Conservation (phyloP, 2,797 vertebrate species). For the Gambusia yucatana region DNA sequence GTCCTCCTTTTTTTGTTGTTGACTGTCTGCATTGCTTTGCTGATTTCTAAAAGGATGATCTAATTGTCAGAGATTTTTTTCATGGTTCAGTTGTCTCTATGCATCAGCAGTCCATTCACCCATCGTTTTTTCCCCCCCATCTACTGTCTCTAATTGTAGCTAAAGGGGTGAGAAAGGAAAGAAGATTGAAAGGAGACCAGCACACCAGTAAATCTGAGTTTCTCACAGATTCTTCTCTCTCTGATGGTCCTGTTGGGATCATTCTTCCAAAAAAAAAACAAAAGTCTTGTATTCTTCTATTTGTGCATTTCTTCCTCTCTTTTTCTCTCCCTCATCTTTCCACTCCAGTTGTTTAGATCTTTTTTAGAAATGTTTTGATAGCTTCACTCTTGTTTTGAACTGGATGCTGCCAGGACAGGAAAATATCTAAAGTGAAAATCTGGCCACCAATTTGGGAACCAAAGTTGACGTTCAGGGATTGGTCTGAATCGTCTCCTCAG, state of each 20-base stretch:
- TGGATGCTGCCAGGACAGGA: conserved; percentile 49
- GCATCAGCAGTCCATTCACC: conserved; percentile 68
- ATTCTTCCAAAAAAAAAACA: conserved; percentile 27
- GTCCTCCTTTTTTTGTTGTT: conserved; percentile 60
- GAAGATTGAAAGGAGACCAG: conserved; percentile 59
- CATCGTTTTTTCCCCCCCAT: conserved; percentile 44
- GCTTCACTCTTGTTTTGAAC: conserved; percentile 6
- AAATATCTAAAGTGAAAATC: conserved; percentile 33
- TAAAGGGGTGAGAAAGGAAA: conserved; percentile 68
- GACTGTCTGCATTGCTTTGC: conserved; percentile 76
- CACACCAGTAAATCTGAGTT: conserved; percentile 55
- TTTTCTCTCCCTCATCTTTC: conserved; percentile 47
- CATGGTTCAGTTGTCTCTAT: conserved; percentile 70
- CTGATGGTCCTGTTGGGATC: conserved; percentile 42
- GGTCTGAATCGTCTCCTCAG: conserved; percentile 12
- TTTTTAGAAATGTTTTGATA: background rate
- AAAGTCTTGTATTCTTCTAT: conserved; percentile 42
- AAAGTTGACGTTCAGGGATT: conserved; percentile 15
- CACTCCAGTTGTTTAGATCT: conserved; percentile 35
- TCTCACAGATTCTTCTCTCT: conserved; percentile 44
- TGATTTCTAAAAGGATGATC: conserved; percentile 77
- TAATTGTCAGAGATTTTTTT: conserved; percentile 77
- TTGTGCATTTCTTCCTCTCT: conserved; percentile 30
- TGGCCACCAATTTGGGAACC: conserved; percentile 28
- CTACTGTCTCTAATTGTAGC: conserved; percentile 64